Base-by-base conservation (phyloP, 2,797 vertebrate genomes). In the Amphiprion clarkii region DNA sequence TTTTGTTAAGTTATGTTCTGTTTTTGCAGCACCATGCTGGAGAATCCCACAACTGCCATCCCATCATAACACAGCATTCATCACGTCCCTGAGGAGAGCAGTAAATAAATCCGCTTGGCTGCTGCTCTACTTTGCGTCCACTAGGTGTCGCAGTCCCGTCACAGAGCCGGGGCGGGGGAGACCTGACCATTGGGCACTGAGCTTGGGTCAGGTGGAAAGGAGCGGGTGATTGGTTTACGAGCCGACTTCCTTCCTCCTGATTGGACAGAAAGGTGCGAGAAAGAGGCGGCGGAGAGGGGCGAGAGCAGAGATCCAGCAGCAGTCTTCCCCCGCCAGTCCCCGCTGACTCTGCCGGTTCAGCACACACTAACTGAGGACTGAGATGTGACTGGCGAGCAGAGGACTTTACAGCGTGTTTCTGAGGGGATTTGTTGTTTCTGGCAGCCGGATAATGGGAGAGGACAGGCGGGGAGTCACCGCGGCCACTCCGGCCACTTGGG, bases 191-290 rank as follows among this genome's bases (percentile, higher is more conserved):
- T 68, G 87, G 84, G 90, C 67, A 68, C 74, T 78, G 67, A 69
- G 81, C 70, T n/a, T 48, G 74, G 90, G 85, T 89, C 91, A 93
- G 92, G 85, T 87, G 84, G 78, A 81, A 67, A 72, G 55, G 70
- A 78, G 79, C 82, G 90, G 88, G 83, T 92, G 92, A 93, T 94
- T 94, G 93, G 92, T 90, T 93, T 89, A 87, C 76, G 81, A 89
- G 75, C 74, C 51, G 75, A 79, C 72, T 48, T 81, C 9, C 90
- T 89, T 58, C 46, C 78, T 85, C 68, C 88, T 90, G 92, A 95
- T 95, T 94, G 94, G 94, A 71, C 71, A 49, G 85, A 40, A 61
- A 92, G 88, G 90, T 90, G 94, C 72, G 82, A 82, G 84, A 61
- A 66, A 36, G 65, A 68, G 25, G 69, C 52, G 57, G 42, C 42